phyloP scores from a whole-genome alignment of 1,140 invertebrate species.

The Drosophila littoralis region DNA sequence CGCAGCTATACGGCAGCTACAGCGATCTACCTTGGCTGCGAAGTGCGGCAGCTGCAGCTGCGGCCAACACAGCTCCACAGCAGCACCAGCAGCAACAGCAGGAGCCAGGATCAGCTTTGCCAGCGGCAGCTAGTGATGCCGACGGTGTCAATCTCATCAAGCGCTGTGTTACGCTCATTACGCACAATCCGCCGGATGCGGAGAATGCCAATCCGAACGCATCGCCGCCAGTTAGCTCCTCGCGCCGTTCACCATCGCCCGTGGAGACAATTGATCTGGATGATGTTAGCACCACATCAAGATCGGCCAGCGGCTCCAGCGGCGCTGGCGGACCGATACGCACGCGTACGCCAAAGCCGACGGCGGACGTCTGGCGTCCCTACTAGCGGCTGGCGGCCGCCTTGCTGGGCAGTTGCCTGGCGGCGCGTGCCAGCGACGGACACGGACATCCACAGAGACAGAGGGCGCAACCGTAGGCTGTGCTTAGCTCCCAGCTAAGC shows the following conservation, averaged over 20 bases:
- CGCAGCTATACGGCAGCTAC: slow-evolving; percentile 88
- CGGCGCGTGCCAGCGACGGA: slow-evolving; percentile 33
- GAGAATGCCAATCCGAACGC: slow-evolving; percentile 81
- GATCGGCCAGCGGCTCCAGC: slow-evolving; percentile 65
- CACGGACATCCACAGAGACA: slow-evolving; percentile 8
- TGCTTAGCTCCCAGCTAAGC: slow-evolving; percentile 8
- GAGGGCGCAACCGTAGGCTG: background rate
- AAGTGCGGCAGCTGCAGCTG: slow-evolving; percentile 52
- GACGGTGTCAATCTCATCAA: slow-evolving; percentile 79
- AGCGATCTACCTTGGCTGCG: slow-evolving; percentile 87
- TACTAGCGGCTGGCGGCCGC: slow-evolving; percentile 84
- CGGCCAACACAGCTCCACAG: slow-evolving; percentile 86
- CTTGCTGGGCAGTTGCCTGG: slow-evolving; percentile 74
- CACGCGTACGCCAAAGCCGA: slow-evolving; percentile 77
- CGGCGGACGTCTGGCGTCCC: slow-evolving; percentile 82
- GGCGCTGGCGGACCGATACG: slow-evolving; percentile 69
- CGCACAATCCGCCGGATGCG: slow-evolving; percentile 73
- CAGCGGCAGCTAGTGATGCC: slow-evolving; percentile 24
- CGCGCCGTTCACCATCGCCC: slow-evolving; percentile 71
- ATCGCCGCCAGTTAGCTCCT: slow-evolving; percentile 81
- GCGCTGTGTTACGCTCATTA: slow-evolving; percentile 77
- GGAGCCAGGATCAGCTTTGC: slow-evolving; percentile 3
- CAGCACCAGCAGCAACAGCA: slow-evolving; percentile 60
- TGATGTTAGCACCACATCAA: slow-evolving; percentile 77
- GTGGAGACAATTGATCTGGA: slow-evolving; percentile 82